Evolutionary conservation across 1,140 invertebrate genomes (phyloP).

Genomic region (Anoplolepis gracilipes): DNA sequence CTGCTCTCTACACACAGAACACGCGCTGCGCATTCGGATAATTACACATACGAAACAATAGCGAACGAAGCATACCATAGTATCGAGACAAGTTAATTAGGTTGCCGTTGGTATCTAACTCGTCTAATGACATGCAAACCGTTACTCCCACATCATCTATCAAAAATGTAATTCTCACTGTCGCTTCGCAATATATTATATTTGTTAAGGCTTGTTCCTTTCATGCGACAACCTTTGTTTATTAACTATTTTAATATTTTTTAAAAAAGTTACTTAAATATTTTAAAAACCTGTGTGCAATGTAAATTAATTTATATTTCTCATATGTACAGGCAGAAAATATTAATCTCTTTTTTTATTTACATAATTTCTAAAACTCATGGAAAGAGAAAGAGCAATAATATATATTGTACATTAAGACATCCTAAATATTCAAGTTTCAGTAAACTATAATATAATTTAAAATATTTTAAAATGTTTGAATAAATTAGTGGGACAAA

Average conservation of each 20-base stretch:
- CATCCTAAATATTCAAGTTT: not conserved
- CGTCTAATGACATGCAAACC: conserved; percentile 57
- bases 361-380: not conserved
- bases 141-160: conserved; percentile 35
- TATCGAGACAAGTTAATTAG: conserved; percentile 71
- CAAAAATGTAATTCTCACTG: conserved; percentile 34
- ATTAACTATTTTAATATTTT: not conserved
- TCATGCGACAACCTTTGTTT: not conserved
- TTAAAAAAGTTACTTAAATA: not conserved
- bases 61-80: conserved; percentile 24
- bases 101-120: conserved; percentile 52
- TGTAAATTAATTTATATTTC: not conserved
- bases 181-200: not conserved
- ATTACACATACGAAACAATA: conserved; percentile 55
- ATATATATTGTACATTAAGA: too few relatives aligned
- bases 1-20: conserved; percentile 20
- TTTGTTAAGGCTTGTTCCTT: not conserved
- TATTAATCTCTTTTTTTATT: not conserved
- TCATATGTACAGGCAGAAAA: too few relatives aligned
- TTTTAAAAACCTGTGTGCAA: not conserved
- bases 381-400: not conserved
- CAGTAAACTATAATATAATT: not conserved
- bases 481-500: conserved; percentile 32
- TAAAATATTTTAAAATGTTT: conserved; percentile 7
- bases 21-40: conserved; percentile 59